Evolutionary conservation across 2,797 vertebrate genomes (phyloP), one percentile per base, ranked within the genome.

Genomic region (Tragelaphus eurycerus): DNA sequence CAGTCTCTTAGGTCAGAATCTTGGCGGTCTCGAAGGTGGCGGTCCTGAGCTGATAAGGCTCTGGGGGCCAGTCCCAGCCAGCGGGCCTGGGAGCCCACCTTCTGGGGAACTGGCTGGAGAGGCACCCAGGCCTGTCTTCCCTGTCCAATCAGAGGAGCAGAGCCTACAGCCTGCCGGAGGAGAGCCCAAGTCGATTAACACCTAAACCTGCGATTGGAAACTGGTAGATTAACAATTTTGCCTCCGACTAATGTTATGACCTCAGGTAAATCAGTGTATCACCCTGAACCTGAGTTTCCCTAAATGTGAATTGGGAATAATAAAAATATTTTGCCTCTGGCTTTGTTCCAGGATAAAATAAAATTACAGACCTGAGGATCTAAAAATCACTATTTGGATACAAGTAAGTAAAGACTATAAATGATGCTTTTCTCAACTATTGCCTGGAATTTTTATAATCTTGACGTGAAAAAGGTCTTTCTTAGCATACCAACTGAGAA

Each of bases 211-310:
- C 5, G 43, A 0, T 17, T 57, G 29, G 19, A 31, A 25, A 27
- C 4, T 27, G 14, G 17, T 2, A 19, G 25, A 8, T 17, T 50
- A 95, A 52, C 31, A 21, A 14, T 4, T 59, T 82, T 43, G 48
- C 76, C 60, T 55, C 13, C 8, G 2, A 38, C 34, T 13, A 71
- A 25, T 43, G 81, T 34, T 74, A 54, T 46, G 82, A 46, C 29
- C 29, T 79, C 27, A 31, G 76, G 46, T 31, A 50, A 74, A 85
- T 57, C 88, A 76, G 25, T 89, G 34, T 21, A 19, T 5, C 0
- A 0, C 50, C 86, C 16, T 43, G 11, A 14, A 0, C 21, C 60
- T 86, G 60, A 0, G 0, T 90, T 89, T 92, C 95, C 86, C 52
- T 64, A 92, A 9, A 64, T 25, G 23, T 64, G n/a, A 29, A 60